Conservation (phyloP, 1,140 invertebrate genomes). For the Zaprionus camerounensis region DNA sequence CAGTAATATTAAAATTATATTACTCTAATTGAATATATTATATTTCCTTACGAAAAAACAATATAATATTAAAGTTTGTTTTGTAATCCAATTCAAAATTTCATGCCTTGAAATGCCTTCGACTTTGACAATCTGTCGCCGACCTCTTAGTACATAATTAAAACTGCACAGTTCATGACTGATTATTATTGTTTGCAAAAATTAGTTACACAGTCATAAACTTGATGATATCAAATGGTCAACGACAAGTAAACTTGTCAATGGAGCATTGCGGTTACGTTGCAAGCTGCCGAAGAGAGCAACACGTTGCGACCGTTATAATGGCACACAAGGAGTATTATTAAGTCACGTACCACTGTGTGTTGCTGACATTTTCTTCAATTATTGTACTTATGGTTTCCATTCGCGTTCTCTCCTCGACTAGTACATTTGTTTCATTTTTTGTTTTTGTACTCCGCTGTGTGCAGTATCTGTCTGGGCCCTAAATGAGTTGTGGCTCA, state of each 20-base stretch:
- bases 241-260: constrained; percentile 38
- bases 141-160: constrained; percentile 41
- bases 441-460: constrained; percentile 16
- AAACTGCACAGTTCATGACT: constrained; percentile 23
- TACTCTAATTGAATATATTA: constrained; percentile 21
- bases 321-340: constrained; percentile 68
- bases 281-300: constrained; percentile 27
- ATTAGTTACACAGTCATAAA: constrained; percentile 32
- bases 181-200: constrained; percentile 18
- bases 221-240: constrained; percentile 65
- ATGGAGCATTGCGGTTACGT: constrained; percentile 11
- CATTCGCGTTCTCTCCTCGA: constrained; percentile 58
- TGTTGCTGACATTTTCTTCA: constrained; percentile 80
- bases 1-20: constrained; percentile 10
- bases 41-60: background rate
- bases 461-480: constrained; percentile 37
- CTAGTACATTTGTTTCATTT: constrained; percentile 44
- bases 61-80: background rate
- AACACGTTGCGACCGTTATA: constrained; percentile 66
- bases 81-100: no score
- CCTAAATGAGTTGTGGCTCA: constrained; percentile 47
- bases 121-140: background rate
- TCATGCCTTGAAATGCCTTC: background rate
- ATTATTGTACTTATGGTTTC: constrained; percentile 79
- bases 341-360: constrained; percentile 76